Conservation (phyloP, 30 jellyfish, hydroid and myxozoan genomes). For the Sanderia malayensis region DNA sequence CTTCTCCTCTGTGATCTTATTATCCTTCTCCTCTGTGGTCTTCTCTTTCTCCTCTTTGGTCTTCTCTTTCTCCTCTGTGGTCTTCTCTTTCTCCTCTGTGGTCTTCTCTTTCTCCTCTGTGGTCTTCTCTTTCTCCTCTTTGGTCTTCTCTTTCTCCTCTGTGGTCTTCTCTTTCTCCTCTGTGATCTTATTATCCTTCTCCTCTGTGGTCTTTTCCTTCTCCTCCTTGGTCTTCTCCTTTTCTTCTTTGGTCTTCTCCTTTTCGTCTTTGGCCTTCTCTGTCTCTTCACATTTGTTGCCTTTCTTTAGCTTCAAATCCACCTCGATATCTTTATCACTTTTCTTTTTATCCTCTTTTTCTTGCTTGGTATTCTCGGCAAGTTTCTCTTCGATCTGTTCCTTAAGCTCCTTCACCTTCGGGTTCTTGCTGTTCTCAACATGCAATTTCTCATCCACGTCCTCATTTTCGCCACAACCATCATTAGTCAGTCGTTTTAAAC, state of each 20-base stretch:
- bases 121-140: too few relatives aligned
- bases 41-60: too few relatives aligned
- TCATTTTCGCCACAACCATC: too few relatives aligned
- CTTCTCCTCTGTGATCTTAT: too few relatives aligned
- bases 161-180: background rate
- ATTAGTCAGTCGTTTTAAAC: too few relatives aligned
- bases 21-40: too few relatives aligned
- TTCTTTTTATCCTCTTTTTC: conserved; percentile 39
- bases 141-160: too few relatives aligned
- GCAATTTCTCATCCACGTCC: conserved; percentile 31
- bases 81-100: too few relatives aligned
- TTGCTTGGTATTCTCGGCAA: conserved; percentile 12
- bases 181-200: background rate
- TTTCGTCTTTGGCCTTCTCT: conserved; percentile 1
- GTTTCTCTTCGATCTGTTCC: conserved; percentile 25
- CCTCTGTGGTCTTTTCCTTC: background rate
- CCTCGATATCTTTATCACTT: conserved; percentile 23
- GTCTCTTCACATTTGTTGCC: background rate
- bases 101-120: too few relatives aligned
- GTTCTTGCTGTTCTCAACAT: conserved; percentile 25
- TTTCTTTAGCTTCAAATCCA: conserved; percentile 23
- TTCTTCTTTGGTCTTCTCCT: background rate
- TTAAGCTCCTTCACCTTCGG: conserved; percentile 33
- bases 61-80: too few relatives aligned
- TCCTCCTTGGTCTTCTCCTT: background rate